Conservation (phyloP, 1,140 invertebrate genomes). For the Lepidostoma basale region DNA sequence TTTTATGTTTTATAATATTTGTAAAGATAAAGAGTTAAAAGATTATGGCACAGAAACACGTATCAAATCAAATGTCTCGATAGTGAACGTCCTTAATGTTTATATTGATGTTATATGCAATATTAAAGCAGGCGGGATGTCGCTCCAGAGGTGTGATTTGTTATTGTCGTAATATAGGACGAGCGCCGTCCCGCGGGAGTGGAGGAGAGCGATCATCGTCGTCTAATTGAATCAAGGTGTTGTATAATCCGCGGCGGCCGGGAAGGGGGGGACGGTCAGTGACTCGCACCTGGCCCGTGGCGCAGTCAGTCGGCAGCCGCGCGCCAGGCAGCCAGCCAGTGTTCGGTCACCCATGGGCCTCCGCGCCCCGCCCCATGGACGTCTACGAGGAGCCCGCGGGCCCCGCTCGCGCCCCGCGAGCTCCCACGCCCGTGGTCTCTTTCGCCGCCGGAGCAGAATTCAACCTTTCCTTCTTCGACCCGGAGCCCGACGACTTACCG, state of each 20-base stretch:
- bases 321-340: constrained; percentile 2
- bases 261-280: constrained; percentile 11
- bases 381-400: constrained; percentile 39
- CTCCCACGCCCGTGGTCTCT: constrained; percentile 66
- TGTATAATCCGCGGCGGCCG: neutral
- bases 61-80: too few species aligned
- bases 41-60: too few species aligned
- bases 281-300: constrained; percentile 17
- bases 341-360: constrained; percentile 18
- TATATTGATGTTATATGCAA: too few species aligned
- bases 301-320: constrained; percentile 28
- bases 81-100: too few species aligned
- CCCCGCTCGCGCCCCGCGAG: constrained; percentile 26
- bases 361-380: constrained; percentile 34
- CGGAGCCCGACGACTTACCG: constrained; percentile 60
- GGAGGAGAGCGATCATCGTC: too few species aligned
- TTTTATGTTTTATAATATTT: too few species aligned
- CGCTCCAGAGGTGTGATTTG: too few species aligned
- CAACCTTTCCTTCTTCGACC: constrained; percentile 80
- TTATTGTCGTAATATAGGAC: too few species aligned
- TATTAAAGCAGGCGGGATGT: too few species aligned
- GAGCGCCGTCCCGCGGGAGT: too few species aligned
- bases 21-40: too few species aligned
- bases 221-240: too few species aligned
- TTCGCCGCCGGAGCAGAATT: constrained; percentile 79